Percentiles rank a stretch among this genome's conserved stretches.
These are phyloP conservation scores for Pharmacophagus antenor DNA, from an alignment of 2,888 invertebrate genomes.

Conservation along the genomic window DNA sequence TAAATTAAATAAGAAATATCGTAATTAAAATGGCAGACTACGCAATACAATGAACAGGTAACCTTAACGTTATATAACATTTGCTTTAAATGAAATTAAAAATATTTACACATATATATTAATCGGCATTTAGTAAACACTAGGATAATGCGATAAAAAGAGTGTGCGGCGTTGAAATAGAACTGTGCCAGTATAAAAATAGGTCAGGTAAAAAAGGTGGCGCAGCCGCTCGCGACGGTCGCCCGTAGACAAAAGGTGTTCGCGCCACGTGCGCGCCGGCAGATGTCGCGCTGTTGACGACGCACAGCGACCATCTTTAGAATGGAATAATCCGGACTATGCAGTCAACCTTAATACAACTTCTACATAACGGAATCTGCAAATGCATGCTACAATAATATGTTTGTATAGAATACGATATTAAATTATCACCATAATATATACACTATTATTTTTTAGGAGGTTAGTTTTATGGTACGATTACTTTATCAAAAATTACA, in stretches of 20 bases:
- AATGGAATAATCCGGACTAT: conserved; percentile 8
- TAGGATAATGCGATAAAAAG: conserved; percentile 28
- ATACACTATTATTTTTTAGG: too few relatives aligned
- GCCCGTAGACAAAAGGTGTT: conserved; percentile 72
- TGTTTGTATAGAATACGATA: too few relatives aligned
- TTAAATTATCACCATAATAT: too few relatives aligned
- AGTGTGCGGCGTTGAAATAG: conserved; percentile 45
- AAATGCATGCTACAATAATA: too few relatives aligned
- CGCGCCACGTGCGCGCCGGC: conserved; percentile 62
- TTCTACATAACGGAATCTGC: not conserved
- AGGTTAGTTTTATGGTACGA: too few relatives aligned
- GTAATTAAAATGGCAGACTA: too few relatives aligned
- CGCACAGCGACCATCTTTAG: conserved; percentile 7
- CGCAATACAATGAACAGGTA: too few relatives aligned
- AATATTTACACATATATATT: not conserved
- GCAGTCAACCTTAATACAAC: not conserved
- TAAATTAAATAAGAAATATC: too few relatives aligned
- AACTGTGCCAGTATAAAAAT: conserved; percentile 66
- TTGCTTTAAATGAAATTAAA: not conserved
- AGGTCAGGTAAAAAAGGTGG: conserved; percentile 64
- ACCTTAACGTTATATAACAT: not conserved
- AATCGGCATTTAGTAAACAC: conserved; percentile 6
- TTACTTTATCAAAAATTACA: too few relatives aligned
- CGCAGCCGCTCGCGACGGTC: conserved; percentile 41
- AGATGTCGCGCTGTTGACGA: conserved; percentile 51